Evolutionary conservation across 1,140 invertebrate genomes (phyloP).

Genomic region (Globodera rostochiensis): DNA sequence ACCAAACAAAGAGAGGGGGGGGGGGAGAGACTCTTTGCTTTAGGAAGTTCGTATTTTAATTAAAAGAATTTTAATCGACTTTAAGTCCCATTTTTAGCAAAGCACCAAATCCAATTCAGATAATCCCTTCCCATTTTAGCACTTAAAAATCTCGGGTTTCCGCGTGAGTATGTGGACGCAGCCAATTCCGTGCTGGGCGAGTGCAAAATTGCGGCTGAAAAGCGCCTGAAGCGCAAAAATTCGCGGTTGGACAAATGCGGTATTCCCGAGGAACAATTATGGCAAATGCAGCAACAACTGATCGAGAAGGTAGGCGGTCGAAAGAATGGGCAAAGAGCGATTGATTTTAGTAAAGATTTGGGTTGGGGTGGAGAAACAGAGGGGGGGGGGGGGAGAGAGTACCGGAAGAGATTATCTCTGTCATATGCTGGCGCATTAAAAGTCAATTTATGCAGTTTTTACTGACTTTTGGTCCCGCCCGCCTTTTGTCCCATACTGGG

Average conservation of each 20-base stretch:
- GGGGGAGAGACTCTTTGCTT: too few species aligned
- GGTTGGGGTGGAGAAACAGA: not conserved
- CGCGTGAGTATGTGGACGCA: constrained; percentile 57
- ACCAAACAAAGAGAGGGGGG: too few species aligned
- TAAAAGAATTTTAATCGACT: too few species aligned
- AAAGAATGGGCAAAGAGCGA: not conserved
- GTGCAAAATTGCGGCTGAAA: constrained; percentile 64
- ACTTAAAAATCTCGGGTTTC: constrained; percentile 58
- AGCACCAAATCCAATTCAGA: too few species aligned
- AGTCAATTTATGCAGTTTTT: too few species aligned
- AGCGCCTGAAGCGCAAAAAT: constrained; percentile 65
- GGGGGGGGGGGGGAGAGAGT: too few species aligned
- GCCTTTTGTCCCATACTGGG: too few species aligned
- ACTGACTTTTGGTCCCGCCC: too few species aligned
- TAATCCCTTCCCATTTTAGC: constrained; percentile 47
- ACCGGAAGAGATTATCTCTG: too few species aligned
- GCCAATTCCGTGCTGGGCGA: constrained; percentile 61
- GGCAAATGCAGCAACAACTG: constrained; percentile 59
- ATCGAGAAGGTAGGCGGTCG: constrained; percentile 55
- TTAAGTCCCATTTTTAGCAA: too few species aligned
- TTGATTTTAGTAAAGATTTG: not conserved
- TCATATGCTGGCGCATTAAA: too few species aligned
- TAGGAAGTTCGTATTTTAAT: too few species aligned
- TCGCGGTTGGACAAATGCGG: constrained; percentile 66
- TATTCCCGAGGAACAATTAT: constrained; percentile 65